These are phyloP conservation scores for Microtus richardsoni DNA, from an alignment of 2,113 vertebrate genomes.

Conservation along the genomic window DNA sequence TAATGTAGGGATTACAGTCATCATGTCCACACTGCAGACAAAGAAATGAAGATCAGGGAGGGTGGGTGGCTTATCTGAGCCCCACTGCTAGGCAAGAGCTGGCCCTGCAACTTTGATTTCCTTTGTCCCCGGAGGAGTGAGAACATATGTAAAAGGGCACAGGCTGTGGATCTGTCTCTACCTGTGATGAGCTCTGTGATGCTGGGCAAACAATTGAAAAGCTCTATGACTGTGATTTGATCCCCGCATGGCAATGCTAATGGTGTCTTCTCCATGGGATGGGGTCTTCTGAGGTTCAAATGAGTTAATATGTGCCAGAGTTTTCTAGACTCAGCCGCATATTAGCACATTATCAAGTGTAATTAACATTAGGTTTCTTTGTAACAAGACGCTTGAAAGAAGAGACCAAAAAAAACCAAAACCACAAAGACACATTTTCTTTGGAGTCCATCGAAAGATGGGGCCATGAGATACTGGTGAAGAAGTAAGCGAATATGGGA, in stretches of 20 bases:
- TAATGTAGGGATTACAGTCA: not conserved
- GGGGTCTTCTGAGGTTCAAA: not conserved
- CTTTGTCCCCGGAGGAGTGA: not conserved
- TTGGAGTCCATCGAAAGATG: not conserved
- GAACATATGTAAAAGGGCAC: not conserved
- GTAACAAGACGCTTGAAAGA: not conserved
- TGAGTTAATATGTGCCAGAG: not conserved
- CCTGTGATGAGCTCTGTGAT: not conserved
- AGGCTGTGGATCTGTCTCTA: not conserved
- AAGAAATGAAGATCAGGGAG: not conserved
- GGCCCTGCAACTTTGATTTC: not conserved
- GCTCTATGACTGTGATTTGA: not conserved
- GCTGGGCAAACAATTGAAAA: not conserved
- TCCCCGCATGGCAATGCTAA: not conserved
- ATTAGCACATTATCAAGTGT: not conserved
- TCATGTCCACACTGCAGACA: too few species aligned
- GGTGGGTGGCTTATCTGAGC: not conserved
- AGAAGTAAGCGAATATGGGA: rapidly evolving
- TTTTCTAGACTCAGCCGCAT: not conserved
- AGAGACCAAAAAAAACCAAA: not conserved
- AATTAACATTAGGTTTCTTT: not conserved
- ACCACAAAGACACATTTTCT: not conserved
- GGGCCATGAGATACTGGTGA: not conserved
- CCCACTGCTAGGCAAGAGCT: not conserved
- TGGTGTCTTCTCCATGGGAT: not conserved